A percentile compares a stretch with the other conserved stretches of the same genome.
phyloP scores from a whole-genome alignment of 1,140 invertebrate genomes.

The Papilio helenus region DNA sequence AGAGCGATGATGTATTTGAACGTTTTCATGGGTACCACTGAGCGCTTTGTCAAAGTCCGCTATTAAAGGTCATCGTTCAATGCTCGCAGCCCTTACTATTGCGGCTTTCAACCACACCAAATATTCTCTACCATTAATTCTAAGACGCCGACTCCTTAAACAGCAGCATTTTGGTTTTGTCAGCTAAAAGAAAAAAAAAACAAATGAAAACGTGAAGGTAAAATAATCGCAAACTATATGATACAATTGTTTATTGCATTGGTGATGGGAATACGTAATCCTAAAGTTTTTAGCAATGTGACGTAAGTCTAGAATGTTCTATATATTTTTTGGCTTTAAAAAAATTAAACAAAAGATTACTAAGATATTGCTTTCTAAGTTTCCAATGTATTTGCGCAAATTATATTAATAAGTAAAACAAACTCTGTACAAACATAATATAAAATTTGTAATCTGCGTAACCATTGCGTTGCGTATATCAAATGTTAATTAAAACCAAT shows the following conservation, averaged over 20 bases:
- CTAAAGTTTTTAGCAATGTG: no score
- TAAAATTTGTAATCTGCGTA: slow-evolving; percentile 38
- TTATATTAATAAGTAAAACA: neutral
- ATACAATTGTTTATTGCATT: no score
- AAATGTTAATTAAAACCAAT: slow-evolving; percentile 69
- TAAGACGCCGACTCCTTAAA: slow-evolving; percentile 32
- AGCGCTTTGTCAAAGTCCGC: slow-evolving; percentile 80
- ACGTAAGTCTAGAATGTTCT: no score
- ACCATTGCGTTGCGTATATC: slow-evolving; percentile 40
- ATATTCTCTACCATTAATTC: slow-evolving; percentile 49
- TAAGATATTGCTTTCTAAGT: neutral
- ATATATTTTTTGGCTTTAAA: neutral
- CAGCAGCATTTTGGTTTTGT: neutral
- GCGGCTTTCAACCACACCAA: slow-evolving; percentile 43
- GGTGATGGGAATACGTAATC: no score
- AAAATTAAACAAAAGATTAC: neutral
- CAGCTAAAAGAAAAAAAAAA: no score
- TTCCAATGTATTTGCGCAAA: neutral
- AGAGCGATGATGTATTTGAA: slow-evolving; percentile 79
- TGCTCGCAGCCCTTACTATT: slow-evolving; percentile 51
- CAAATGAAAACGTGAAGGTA: neutral
- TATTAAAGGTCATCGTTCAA: slow-evolving; percentile 78
- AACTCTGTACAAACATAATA: neutral
- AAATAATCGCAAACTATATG: neutral
- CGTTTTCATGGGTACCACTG: slow-evolving; percentile 77